A percentile compares a stretch with the other conserved stretches of the same genome.
phyloP scores from a whole-genome alignment of 2,113 vertebrate species.

The Haplochromis vanheusdeni region DNA sequence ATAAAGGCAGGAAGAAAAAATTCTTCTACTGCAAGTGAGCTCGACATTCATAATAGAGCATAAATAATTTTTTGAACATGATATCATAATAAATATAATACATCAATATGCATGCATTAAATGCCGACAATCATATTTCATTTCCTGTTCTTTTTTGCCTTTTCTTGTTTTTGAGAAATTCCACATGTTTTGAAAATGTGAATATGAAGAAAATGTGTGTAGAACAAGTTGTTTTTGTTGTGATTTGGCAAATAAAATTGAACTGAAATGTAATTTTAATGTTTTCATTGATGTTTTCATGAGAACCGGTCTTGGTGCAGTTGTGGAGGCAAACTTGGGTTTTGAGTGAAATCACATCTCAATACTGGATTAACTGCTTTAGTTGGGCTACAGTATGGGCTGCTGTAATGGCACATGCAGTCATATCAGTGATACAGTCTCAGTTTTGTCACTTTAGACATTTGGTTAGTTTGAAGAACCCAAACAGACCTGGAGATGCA shows the following conservation, averaged over 20 bases:
- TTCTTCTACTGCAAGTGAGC: background rate
- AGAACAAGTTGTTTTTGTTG: background rate
- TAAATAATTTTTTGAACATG: background rate
- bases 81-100: background rate
- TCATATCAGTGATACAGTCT: background rate
- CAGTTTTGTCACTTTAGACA: background rate
- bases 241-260: background rate
- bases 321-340: fast-evolving
- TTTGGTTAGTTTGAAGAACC: background rate
- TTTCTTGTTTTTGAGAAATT: background rate
- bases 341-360: background rate
- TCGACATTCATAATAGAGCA: background rate
- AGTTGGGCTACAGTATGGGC: background rate
- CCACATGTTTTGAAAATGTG: fast-evolving
- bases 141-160: background rate
- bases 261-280: background rate
- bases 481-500: background rate
- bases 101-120: fast-evolving
- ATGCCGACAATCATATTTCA: background rate
- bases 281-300: background rate
- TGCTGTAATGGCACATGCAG: background rate
- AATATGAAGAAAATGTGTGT: background rate
- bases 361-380: background rate
- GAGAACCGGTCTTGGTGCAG: fast-evolving
- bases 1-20: background rate